phyloP scores from a whole-genome alignment of 2,113 vertebrate genomes.

The Cheirogaleus medius region DNA sequence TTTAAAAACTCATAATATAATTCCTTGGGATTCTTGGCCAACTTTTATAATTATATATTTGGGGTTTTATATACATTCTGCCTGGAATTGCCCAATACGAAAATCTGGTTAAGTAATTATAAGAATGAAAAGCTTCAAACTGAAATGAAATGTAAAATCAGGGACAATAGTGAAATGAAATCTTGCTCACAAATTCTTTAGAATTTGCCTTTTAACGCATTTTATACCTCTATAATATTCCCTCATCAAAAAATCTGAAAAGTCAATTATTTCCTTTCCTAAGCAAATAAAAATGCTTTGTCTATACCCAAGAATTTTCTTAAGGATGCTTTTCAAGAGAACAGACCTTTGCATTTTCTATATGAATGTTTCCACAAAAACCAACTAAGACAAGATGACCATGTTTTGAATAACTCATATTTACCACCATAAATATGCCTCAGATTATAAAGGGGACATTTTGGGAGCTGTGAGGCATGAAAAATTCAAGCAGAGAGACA shows the following conservation, averaged over 20 bases:
- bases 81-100: neutral
- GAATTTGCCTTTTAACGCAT: conserved; percentile 30
- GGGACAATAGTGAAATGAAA: conserved; percentile 20
- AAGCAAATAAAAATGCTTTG: conserved; percentile 46
- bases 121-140: neutral
- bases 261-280: neutral
- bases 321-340: conserved; percentile 33
- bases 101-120: conserved; percentile 37
- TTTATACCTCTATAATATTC: conserved; percentile 39
- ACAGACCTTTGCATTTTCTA: conserved; percentile 11
- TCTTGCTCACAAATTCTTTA: conserved; percentile 12
- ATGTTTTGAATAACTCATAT: conserved; percentile 53
- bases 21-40: neutral
- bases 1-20: conserved; percentile 13
- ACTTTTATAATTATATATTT: neutral
- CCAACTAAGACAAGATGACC: neutral
- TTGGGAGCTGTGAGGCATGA: neutral
- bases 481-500: neutral
- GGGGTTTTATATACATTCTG: neutral
- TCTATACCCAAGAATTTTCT: conserved; percentile 24
- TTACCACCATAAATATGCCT: neutral
- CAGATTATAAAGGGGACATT: conserved; percentile 6
- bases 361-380: conserved; percentile 21
- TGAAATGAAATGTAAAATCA: conserved; percentile 51
- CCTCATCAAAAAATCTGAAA: conserved; percentile 34